phyloP scores from a whole-genome alignment of 64 coral and sea anemone species.

The Dendrophyllia cribrosa region DNA sequence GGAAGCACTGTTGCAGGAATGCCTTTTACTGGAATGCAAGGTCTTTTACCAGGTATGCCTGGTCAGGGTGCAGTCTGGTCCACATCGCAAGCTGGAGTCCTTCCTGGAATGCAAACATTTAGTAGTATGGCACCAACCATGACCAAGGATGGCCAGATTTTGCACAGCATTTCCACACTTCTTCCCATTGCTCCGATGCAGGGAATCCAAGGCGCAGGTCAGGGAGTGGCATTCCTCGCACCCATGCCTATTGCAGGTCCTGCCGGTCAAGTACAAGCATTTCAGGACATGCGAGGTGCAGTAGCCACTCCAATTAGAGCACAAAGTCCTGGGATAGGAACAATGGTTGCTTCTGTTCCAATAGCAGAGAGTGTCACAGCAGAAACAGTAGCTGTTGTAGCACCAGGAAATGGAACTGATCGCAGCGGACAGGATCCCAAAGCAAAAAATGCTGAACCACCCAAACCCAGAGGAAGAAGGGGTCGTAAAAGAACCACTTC shows the following conservation, averaged over 20 bases:
- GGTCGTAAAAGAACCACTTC: constrained; percentile 81
- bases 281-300: constrained; percentile 73
- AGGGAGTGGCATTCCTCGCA: constrained; percentile 83
- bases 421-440: constrained; percentile 32
- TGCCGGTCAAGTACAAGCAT: constrained; percentile 61
- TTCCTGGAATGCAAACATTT: constrained; percentile 69
- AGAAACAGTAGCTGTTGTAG: constrained; percentile 64
- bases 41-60: constrained; percentile 60
- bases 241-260: constrained; percentile 75
- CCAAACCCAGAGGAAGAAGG: constrained; percentile 64
- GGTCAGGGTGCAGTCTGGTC: constrained; percentile 59
- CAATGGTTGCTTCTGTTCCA: constrained; percentile 42
- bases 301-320: constrained; percentile 71
- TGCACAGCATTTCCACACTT: constrained; percentile 88
- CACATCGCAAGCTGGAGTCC: constrained; percentile 30
- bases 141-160: constrained; percentile 87
- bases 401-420: constrained; percentile 44
- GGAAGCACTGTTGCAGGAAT: constrained; percentile 50
- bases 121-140: constrained; percentile 74
- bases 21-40: constrained; percentile 55
- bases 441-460: background rate
- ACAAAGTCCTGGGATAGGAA: constrained; percentile 63
- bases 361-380: constrained; percentile 41
- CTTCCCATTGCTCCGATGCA: constrained; percentile 86
- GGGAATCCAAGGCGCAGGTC: constrained; percentile 63